A percentile compares a stretch with the other conserved stretches of the same genome.
phyloP scores from a whole-genome alignment of 2,797 vertebrate species.

The Phrynocephalus forsythii region DNA sequence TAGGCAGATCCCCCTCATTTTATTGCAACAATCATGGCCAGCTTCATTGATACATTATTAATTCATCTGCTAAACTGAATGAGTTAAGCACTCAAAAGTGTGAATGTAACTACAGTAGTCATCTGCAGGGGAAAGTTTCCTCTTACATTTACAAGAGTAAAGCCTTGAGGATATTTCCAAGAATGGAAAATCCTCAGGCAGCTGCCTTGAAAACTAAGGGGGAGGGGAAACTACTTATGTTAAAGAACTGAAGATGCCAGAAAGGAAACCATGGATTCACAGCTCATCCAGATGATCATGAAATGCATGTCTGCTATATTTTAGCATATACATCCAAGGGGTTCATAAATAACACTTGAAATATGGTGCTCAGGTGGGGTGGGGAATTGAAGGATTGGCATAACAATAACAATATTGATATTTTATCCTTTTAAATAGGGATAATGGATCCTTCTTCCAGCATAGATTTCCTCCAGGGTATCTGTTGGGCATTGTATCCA shows the following conservation, averaged over 20 bases:
- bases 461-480: background rate
- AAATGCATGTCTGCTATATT: background rate
- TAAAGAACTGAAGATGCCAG: conserved; percentile 7
- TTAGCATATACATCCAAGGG: background rate
- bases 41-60: background rate
- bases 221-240: conserved; percentile 8
- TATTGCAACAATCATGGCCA: background rate
- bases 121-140: conserved; percentile 6
- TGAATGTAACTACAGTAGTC: background rate
- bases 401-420: background rate
- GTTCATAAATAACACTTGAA: background rate
- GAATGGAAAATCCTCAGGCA: conserved; percentile 38
- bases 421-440: background rate
- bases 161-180: conserved; percentile 20
- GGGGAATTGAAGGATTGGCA: background rate
- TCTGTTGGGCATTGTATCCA: background rate
- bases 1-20: background rate
- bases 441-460: background rate
- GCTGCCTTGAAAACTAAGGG: conserved; percentile 32
- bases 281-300: background rate
- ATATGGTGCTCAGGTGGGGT: background rate
- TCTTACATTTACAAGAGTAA: conserved; percentile 26
- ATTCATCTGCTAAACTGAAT: background rate
- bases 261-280: background rate
- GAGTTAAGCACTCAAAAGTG: background rate